Evolutionary conservation across 2,888 invertebrate genomes (phyloP).

Genomic region (Macaria liturata): DNA sequence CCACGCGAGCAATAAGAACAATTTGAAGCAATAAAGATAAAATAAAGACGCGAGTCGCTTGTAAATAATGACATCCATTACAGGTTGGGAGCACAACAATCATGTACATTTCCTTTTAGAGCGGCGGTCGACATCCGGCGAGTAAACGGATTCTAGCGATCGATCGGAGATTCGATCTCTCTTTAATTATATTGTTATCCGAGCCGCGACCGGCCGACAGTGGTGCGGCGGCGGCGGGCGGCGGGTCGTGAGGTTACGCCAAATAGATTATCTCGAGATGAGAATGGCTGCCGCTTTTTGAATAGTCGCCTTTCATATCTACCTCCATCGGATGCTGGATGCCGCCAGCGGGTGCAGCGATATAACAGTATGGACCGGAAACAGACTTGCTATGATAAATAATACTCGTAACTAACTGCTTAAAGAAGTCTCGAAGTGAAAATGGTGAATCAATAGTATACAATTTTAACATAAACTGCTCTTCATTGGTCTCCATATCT

Average conservation of each 20-base stretch:
- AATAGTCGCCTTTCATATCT: constrained; percentile 67
- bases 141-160: constrained; percentile 34
- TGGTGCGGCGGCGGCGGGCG: constrained; percentile 34
- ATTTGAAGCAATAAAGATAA: constrained; percentile 37
- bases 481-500: no score
- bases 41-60: constrained; percentile 40
- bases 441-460: no score
- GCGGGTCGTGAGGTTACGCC: constrained; percentile 81
- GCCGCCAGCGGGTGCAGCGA: constrained; percentile 26
- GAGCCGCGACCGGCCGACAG: constrained; percentile 44
- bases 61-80: constrained; percentile 72
- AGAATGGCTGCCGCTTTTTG: constrained; percentile 67
- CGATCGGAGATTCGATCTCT: constrained; percentile 60
- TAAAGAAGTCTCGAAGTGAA: no score
- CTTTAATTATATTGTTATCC: constrained; percentile 82
- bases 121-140: constrained; percentile 68
- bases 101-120: constrained; percentile 68
- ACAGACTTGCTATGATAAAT: no score
- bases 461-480: no score
- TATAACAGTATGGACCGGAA: constrained; percentile 11
- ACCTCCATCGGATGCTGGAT: constrained; percentile 62
- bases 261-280: constrained; percentile 80
- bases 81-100: constrained; percentile 63
- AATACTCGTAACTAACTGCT: no score
- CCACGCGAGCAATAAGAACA: constrained; percentile 29